These are phyloP conservation scores for Melangyna quadrimaculata DNA, from an alignment of 2,888 invertebrate genomes.

Conservation along the genomic window DNA sequence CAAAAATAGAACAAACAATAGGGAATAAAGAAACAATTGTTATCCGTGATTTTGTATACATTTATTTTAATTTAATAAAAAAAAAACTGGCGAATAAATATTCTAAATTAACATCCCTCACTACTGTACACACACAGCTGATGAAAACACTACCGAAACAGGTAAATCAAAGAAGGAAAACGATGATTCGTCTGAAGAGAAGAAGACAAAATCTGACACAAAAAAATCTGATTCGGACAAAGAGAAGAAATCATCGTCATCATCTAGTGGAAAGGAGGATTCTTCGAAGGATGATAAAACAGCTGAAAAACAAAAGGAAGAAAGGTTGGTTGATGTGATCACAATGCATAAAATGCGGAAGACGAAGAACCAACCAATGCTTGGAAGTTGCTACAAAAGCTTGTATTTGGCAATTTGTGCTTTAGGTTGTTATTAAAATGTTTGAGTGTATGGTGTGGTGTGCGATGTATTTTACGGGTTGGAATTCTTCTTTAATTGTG, in stretches of 20 bases:
- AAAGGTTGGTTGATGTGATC: conserved; percentile 82
- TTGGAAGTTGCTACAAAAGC: background rate
- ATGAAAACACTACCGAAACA: conserved; percentile 56
- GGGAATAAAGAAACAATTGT: conserved; percentile 22
- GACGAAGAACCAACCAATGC: background rate
- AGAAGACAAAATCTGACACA: conserved; percentile 54
- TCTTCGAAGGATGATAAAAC: conserved; percentile 80
- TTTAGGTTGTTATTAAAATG: background rate
- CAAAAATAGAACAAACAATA: conserved; percentile 1
- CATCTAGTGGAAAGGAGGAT: conserved; percentile 73
- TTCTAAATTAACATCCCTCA: conserved; percentile 53
- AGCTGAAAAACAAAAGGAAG: conserved; percentile 83
- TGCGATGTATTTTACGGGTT: background rate
- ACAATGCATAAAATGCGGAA: background rate
- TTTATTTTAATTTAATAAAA: conserved; percentile 14
- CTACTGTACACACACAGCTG: conserved; percentile 60
- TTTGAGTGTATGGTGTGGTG: background rate
- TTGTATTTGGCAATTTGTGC: conserved; percentile 18
- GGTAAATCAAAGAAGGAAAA: conserved; percentile 67
- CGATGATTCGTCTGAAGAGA: conserved; percentile 52
- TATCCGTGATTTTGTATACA: conserved; percentile 14
- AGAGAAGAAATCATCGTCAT: conserved; percentile 74
- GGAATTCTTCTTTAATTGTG: background rate
- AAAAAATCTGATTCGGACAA: conserved; percentile 70
- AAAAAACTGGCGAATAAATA: conserved; percentile 44